Percentiles rank a stretch among this genome's conserved stretches.
Evolutionary conservation across 2,888 invertebrate genomes (phyloP).

Genomic region (Megamerina dolium): DNA sequence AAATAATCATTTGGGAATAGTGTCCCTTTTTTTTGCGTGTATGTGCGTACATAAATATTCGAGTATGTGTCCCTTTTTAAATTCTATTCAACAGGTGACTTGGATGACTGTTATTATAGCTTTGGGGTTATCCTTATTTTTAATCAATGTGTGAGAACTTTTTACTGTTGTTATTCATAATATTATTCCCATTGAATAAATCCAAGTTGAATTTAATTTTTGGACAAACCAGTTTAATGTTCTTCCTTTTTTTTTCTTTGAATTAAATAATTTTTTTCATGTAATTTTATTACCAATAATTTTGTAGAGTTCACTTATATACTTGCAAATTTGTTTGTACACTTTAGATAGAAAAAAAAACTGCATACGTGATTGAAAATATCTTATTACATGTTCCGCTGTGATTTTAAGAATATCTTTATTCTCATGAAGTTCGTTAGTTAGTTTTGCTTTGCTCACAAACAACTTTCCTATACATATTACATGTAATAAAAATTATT

Average conservation of each 20-base stretch:
- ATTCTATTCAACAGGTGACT: slow-evolving; percentile 33
- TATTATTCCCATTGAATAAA: slow-evolving; percentile 17
- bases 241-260: slow-evolving; percentile 4
- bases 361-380: slow-evolving; percentile 22
- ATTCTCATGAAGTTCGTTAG: slow-evolving; percentile 36
- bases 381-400: slow-evolving; percentile 33
- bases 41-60: slow-evolving; percentile 3
- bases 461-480: too few species aligned
- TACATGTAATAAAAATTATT: too few species aligned
- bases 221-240: slow-evolving; percentile 16
- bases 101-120: too few species aligned
- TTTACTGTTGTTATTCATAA: slow-evolving; percentile 10
- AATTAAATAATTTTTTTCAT: too few species aligned
- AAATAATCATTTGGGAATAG: slow-evolving; percentile 23
- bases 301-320: too few species aligned
- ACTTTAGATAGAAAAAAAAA: slow-evolving; percentile 7
- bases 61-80: neutral
- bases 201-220: slow-evolving; percentile 14
- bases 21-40: slow-evolving; percentile 16
- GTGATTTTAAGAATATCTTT: slow-evolving; percentile 32
- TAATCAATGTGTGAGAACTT: slow-evolving; percentile 31
- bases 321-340: slow-evolving; percentile 1
- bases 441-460: too few species aligned
- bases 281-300: too few species aligned
- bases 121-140: too few species aligned